Conservation (phyloP, 1,140 invertebrate species). For the Pogonus chalceus region DNA sequence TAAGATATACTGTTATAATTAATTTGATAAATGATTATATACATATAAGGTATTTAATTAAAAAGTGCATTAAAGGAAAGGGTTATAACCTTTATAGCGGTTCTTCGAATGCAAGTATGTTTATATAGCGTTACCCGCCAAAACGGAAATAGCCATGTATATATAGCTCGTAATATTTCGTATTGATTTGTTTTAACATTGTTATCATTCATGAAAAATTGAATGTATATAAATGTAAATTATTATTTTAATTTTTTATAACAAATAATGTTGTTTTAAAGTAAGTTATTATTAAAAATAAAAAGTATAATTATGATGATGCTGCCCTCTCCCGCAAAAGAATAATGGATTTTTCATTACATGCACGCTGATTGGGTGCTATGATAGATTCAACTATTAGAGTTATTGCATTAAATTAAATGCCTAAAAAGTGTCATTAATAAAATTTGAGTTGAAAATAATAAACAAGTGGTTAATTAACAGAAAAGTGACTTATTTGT, state of each 20-base stretch:
- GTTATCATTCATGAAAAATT: not conserved
- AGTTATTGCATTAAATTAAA: no score
- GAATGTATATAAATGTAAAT: not conserved
- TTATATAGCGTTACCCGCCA: slow-evolving; percentile 1
- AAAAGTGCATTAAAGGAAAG: no score
- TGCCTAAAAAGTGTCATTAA: no score
- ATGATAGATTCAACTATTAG: not conserved
- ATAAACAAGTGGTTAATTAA: not conserved
- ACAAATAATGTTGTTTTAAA: not conserved
- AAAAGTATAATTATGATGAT: not conserved
- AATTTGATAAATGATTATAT: no score
- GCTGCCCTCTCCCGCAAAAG: not conserved
- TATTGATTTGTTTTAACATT: not conserved
- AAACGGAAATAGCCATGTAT: not conserved
- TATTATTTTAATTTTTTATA: no score
- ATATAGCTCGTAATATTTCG: not conserved
- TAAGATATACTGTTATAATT: no score
- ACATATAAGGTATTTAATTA: no score
- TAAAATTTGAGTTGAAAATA: not conserved
- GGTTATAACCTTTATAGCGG: not conserved
- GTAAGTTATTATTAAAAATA: not conserved
- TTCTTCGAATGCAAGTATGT: slow-evolving; percentile 3
- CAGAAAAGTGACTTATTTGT: not conserved
- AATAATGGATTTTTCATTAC: slow-evolving; percentile 1
- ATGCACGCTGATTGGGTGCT: slow-evolving; percentile 19